phyloP scores from a whole-genome alignment of 2,888 invertebrate genomes.

The Prosopocoilus inquinatus region DNA sequence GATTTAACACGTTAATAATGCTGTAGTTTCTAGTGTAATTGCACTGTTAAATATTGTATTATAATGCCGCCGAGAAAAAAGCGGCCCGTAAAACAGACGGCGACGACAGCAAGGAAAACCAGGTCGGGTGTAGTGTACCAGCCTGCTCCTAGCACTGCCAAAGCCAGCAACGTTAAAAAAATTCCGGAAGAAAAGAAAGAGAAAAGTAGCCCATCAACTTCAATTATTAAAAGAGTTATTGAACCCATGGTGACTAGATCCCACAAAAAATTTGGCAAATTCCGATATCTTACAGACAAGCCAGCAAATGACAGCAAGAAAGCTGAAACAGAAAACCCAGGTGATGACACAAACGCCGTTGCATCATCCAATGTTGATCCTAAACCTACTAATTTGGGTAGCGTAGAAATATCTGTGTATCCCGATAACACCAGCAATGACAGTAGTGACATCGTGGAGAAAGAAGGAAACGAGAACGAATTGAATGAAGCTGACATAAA shows the following conservation, averaged over 20 bases:
- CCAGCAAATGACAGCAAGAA: slow-evolving; percentile 21
- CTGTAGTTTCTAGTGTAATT: too few relatives aligned
- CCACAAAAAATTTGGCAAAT: slow-evolving; percentile 61
- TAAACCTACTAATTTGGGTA: too few relatives aligned
- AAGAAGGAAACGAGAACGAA: slow-evolving; percentile 42
- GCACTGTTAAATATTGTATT: neutral
- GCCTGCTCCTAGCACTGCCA: neutral
- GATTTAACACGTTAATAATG: too few relatives aligned
- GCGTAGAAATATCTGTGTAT: too few relatives aligned
- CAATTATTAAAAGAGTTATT: neutral
- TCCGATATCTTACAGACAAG: slow-evolving; percentile 52
- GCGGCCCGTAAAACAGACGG: slow-evolving; percentile 18
- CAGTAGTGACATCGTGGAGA: too few relatives aligned
- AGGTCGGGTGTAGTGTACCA: slow-evolving; percentile 17
- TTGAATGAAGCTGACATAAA: slow-evolving; percentile 48
- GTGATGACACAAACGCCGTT: neutral
- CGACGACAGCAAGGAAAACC: slow-evolving; percentile 18
- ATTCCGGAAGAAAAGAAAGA: slow-evolving; percentile 4
- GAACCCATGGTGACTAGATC: slow-evolving; percentile 14
- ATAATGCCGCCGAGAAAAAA: slow-evolving; percentile 27
- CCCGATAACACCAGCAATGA: too few relatives aligned
- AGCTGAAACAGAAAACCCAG: neutral
- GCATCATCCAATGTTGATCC: slow-evolving; percentile 44
- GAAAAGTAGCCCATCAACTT: neutral
- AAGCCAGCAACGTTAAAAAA: slow-evolving; percentile 1